A percentile compares a stretch with the other conserved stretches of the same genome.
These are phyloP conservation scores for Myopa testacea DNA, from an alignment of 2,888 invertebrate genomes.

Conservation along the genomic window DNA sequence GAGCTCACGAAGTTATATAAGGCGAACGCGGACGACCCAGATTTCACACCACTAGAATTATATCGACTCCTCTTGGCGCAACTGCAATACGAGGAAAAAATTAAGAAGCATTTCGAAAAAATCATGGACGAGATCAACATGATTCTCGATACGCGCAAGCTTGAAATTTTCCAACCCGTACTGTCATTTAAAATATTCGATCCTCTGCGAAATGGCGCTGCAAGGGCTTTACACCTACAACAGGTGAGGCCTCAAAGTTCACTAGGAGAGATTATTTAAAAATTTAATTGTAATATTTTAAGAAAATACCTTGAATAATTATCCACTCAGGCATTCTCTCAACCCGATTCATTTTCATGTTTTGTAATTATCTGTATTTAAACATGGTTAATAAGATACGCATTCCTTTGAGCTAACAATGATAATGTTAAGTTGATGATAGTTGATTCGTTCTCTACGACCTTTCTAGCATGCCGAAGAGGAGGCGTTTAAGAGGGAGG, in stretches of 20 bases:
- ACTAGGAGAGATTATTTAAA: no score
- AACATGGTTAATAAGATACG: no score
- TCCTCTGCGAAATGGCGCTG: slow-evolving; percentile 71
- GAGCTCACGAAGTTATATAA: slow-evolving; percentile 76
- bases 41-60: slow-evolving; percentile 74
- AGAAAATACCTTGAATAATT: no score
- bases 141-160: slow-evolving; percentile 69
- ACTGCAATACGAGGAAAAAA: slow-evolving; percentile 73
- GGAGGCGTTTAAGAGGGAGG: slow-evolving; percentile 67
- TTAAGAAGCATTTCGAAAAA: slow-evolving; percentile 71
- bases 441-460: no score
- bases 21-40: slow-evolving; percentile 73
- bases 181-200: slow-evolving; percentile 72
- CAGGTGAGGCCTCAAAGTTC: slow-evolving; percentile 64
- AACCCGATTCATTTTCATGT: no score
- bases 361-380: no score
- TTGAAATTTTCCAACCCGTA: slow-evolving; percentile 70
- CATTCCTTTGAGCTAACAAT: not conserved
- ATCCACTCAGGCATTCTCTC: no score
- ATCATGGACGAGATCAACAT: slow-evolving; percentile 63
- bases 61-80: slow-evolving; percentile 75
- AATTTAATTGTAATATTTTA: no score
- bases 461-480: slow-evolving; percentile 57
- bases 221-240: slow-evolving; percentile 69
- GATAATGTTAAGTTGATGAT: not conserved